These are phyloP conservation scores for Beaufortia kweichowensis DNA, from an alignment of 2,113 vertebrate species.

Conservation along the genomic window DNA sequence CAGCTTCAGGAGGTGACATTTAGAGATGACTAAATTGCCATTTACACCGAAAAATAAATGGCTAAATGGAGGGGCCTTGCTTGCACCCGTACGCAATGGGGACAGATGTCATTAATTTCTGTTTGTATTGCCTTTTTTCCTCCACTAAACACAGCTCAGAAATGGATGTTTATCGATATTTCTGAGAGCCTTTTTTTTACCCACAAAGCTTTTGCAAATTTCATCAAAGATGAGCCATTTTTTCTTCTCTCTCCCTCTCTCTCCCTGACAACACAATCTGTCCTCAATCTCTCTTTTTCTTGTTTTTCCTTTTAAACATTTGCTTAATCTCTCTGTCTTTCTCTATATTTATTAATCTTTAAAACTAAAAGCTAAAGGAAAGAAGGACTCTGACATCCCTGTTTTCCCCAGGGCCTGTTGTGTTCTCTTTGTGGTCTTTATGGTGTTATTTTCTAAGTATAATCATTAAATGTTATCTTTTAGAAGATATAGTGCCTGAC, in stretches of 20 bases:
- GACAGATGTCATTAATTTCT: slow-evolving; percentile 59
- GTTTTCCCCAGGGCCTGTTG: slow-evolving; percentile 13
- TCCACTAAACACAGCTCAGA: slow-evolving; percentile 60
- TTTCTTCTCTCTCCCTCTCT: background rate
- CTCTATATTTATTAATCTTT: background rate
- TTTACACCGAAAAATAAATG: slow-evolving; percentile 64
- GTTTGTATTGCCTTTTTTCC: slow-evolving; percentile 50
- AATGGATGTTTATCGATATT: slow-evolving; percentile 62
- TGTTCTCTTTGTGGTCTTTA: slow-evolving; percentile 14
- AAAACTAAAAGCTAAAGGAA: background rate
- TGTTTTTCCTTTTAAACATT: background rate
- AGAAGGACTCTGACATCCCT: slow-evolving; percentile 17
- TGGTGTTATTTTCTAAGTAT: too few species aligned
- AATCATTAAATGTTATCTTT: too few species aligned
- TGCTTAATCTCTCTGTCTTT: slow-evolving; percentile 18
- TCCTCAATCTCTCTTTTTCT: slow-evolving; percentile 24
- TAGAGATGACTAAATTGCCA: slow-evolving; percentile 68
- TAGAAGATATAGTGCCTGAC: too few species aligned
- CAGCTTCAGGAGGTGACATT: slow-evolving; percentile 66
- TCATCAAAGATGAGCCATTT: slow-evolving; percentile 48
- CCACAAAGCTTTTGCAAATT: slow-evolving; percentile 54
- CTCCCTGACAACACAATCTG: background rate
- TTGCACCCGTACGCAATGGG: slow-evolving; percentile 51
- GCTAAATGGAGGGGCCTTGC: slow-evolving; percentile 58
- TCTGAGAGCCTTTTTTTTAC: slow-evolving; percentile 35